Evolutionary conservation across 2,888 invertebrate genomes (phyloP).

Genomic region (Acleris holmiana): DNA sequence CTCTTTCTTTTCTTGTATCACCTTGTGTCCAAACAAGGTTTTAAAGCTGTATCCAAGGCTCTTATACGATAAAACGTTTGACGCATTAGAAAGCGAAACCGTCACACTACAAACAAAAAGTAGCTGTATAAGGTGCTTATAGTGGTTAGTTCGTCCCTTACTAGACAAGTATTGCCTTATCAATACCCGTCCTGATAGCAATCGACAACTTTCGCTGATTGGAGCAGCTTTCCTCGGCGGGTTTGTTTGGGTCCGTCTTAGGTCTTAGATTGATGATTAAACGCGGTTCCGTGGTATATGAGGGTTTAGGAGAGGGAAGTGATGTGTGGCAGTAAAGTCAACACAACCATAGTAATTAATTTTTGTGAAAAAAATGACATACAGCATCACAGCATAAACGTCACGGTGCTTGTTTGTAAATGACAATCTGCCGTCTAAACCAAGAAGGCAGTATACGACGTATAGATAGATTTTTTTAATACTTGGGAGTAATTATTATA

Average conservation of each 20-base stretch:
- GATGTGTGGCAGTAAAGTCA: neutral
- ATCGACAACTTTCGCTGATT: constrained; percentile 49
- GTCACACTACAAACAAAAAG: constrained; percentile 33
- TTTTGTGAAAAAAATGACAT: too few relatives aligned
- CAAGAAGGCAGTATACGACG: too few relatives aligned
- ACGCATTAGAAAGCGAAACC: constrained; percentile 32
- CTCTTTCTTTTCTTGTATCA: too few relatives aligned
- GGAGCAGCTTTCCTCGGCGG: constrained; percentile 43
- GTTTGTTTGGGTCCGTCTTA: constrained; percentile 32
- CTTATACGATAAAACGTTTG: neutral
- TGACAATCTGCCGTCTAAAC: too few relatives aligned
- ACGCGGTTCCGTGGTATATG: neutral
- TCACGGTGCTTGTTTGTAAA: too few relatives aligned
- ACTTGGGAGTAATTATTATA: too few relatives aligned
- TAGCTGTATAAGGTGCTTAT: constrained; percentile 29
- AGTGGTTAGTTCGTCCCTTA: constrained; percentile 18
- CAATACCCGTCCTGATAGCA: constrained; percentile 46
- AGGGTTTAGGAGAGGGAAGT: neutral
- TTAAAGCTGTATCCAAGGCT: too few relatives aligned
- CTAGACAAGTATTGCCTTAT: constrained; percentile 41
- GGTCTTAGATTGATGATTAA: constrained; percentile 8
- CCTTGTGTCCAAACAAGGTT: too few relatives aligned
- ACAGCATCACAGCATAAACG: too few relatives aligned
- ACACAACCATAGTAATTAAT: too few relatives aligned
- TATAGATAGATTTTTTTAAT: too few relatives aligned